Conservation (phyloP, 2,113 vertebrate genomes). For the Fulmarus glacialis region DNA sequence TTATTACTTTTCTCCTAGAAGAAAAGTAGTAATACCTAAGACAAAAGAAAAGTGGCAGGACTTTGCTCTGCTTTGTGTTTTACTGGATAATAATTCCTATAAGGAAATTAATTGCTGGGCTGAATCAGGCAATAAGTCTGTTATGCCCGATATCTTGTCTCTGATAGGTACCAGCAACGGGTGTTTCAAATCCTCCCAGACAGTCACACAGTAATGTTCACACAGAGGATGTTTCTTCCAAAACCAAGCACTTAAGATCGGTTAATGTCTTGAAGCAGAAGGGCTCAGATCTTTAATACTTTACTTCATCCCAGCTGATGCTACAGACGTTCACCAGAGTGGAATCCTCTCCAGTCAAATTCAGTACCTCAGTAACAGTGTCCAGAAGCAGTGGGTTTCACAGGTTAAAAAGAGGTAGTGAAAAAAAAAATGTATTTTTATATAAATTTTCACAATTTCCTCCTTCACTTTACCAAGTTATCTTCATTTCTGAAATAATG, state of each 20-base stretch:
- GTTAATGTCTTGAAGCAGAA: neutral
- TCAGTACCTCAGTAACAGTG: neutral
- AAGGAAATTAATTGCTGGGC: neutral
- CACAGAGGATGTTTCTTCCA: neutral
- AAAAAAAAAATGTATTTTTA: neutral
- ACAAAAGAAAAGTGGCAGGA: slow-evolving; percentile 25
- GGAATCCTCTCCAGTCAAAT: neutral
- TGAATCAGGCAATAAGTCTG: neutral
- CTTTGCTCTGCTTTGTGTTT: neutral
- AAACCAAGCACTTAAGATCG: neutral
- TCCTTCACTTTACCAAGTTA: neutral
- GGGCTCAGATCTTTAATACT: neutral
- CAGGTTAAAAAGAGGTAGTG: neutral
- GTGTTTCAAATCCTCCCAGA: neutral
- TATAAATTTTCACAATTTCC: neutral
- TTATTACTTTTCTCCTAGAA: neutral
- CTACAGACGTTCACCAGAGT: neutral
- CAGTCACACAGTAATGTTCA: neutral
- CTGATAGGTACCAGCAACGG: neutral
- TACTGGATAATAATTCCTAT: neutral
- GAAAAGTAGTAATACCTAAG: slow-evolving; percentile 20
- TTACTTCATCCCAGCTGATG: neutral
- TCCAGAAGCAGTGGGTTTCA: neutral
- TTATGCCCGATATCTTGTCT: neutral
- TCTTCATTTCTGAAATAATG: neutral